phyloP scores from a whole-genome alignment of 2,113 vertebrate species.

The Zootoca vivipara region DNA sequence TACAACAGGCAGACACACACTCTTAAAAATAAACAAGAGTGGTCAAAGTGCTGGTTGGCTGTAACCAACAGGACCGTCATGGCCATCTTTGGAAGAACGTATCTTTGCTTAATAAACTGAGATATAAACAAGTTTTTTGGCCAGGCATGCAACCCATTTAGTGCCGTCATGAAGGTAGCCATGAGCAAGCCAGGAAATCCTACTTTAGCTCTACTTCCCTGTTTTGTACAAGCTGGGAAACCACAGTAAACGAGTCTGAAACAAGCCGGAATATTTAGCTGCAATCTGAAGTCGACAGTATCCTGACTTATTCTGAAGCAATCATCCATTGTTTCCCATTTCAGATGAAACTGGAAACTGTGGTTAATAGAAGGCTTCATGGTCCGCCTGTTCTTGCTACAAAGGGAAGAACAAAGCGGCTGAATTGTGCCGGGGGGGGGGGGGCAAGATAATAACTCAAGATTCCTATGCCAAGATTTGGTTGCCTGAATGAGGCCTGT shows the following conservation, averaged over 20 bases:
- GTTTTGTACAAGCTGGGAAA: not conserved
- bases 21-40: not conserved
- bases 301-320: not conserved
- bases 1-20: not conserved
- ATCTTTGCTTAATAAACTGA: not conserved
- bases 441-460: too few relatives aligned
- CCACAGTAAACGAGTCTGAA: not conserved
- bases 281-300: not conserved
- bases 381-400: too few relatives aligned
- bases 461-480: not conserved
- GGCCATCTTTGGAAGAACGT: not conserved
- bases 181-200: not conserved
- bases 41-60: not conserved
- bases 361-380: too few relatives aligned
- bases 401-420: too few relatives aligned
- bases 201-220: not conserved
- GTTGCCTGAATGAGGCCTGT: not conserved
- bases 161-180: not conserved
- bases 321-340: not conserved
- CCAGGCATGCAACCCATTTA: not conserved
- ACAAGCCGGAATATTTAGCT: not conserved
- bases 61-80: not conserved
- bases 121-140: not conserved
- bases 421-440: too few relatives aligned
- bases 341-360: too few relatives aligned